Percentiles rank a stretch among this genome's conserved stretches.
Conservation (phyloP, 1,140 invertebrate species). For the Zaprionus kolodkinae region DNA sequence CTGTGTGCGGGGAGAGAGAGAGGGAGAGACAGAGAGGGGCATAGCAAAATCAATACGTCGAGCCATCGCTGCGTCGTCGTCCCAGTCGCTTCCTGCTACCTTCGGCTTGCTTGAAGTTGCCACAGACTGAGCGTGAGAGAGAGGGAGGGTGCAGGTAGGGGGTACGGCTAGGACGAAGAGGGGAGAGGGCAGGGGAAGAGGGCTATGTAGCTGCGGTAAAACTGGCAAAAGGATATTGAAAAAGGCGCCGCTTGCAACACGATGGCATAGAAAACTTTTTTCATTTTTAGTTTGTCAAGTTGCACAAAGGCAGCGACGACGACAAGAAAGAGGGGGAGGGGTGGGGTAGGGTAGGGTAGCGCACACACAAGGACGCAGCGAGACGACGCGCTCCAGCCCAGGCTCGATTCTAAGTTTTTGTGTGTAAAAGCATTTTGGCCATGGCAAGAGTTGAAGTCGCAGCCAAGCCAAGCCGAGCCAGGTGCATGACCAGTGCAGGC, state of each 20-base stretch:
- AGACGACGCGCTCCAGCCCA: slow-evolving; percentile 17
- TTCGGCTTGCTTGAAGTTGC: slow-evolving; percentile 22
- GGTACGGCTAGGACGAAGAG: too few species aligned
- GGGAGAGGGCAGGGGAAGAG: neutral
- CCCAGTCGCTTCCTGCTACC: slow-evolving; percentile 33
- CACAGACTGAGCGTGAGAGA: neutral
- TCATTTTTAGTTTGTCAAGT: slow-evolving; percentile 83
- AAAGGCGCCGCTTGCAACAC: slow-evolving; percentile 76
- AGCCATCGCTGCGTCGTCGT: slow-evolving; percentile 51
- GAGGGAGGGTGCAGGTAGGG: neutral
- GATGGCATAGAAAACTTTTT: slow-evolving; percentile 69
- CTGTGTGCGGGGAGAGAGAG: neutral
- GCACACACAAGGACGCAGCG: neutral
- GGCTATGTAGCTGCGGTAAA: slow-evolving; percentile 29
- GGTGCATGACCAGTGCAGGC: neutral
- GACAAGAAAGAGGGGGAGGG: slow-evolving; percentile 10
- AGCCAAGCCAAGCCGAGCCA: neutral
- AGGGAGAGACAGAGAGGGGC: neutral
- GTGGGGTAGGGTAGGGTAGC: neutral
- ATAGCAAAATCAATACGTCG: slow-evolving; percentile 73
- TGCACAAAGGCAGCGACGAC: slow-evolving; percentile 70
- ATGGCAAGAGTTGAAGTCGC: slow-evolving; percentile 12
- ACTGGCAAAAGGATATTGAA: slow-evolving; percentile 68
- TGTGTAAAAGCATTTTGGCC: slow-evolving; percentile 38
- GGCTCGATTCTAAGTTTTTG: slow-evolving; percentile 57